These are phyloP conservation scores for Pterocles orientalis DNA, from an alignment of 2,113 vertebrate species.

Conservation along the genomic window DNA sequence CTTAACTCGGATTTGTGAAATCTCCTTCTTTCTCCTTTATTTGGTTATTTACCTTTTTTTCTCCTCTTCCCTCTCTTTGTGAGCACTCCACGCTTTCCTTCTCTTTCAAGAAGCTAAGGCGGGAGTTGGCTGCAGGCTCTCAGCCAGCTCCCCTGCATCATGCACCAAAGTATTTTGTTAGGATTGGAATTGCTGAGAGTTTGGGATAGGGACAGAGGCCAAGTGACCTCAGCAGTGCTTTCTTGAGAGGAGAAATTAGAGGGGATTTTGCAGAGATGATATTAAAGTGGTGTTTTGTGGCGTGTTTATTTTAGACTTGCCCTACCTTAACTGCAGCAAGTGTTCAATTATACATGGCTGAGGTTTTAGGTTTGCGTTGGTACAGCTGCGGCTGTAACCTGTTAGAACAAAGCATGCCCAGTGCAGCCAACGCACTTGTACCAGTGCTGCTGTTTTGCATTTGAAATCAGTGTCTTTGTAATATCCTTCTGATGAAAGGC, in stretches of 20 bases:
- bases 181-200: not conserved
- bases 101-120: not conserved
- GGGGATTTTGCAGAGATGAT: constrained; percentile 27
- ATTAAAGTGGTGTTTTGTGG: constrained; percentile 39
- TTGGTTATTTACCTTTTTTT: not conserved
- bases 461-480: constrained; percentile 21
- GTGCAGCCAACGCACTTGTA: not conserved
- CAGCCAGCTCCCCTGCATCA: not conserved
- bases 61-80: not conserved
- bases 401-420: constrained; percentile 18
- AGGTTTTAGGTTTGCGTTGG: constrained; percentile 2
- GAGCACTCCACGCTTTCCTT: not conserved
- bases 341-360: constrained; percentile 38
- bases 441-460: constrained; percentile 15
- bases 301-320: constrained; percentile 54
- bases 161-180: not conserved
- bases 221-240: constrained; percentile 46
- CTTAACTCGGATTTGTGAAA: not conserved
- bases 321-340: constrained; percentile 25
- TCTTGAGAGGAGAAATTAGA: constrained; percentile 39
- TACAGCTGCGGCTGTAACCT: constrained; percentile 35
- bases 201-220: constrained; percentile 6
- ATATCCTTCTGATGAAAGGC: constrained; percentile 15
- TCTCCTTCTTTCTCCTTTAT: not conserved
- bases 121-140: not conserved